A percentile compares a stretch with the other conserved stretches of the same genome.
phyloP scores from a whole-genome alignment of 2,113 vertebrate genomes.

The Anoplopoma fimbria region DNA sequence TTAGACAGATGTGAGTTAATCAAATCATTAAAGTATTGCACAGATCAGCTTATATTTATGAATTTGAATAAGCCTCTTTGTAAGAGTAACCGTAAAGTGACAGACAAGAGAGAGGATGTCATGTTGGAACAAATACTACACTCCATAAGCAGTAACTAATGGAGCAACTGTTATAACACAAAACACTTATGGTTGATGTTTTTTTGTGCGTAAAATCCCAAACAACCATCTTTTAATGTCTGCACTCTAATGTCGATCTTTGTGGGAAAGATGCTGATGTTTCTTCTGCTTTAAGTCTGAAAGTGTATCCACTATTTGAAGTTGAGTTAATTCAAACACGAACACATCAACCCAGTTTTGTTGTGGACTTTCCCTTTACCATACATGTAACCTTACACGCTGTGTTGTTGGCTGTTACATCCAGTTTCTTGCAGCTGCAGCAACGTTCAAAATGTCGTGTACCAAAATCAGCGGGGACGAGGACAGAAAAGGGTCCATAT shows the following conservation, averaged over 20 bases:
- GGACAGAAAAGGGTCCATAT: rapidly evolving
- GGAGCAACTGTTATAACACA: neutral
- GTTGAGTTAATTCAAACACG: neutral
- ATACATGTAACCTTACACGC: neutral
- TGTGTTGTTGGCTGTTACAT: neutral
- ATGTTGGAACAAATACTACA: neutral
- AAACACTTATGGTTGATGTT: neutral
- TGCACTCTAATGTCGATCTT: neutral
- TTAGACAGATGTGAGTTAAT: neutral
- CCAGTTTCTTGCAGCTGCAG: neutral
- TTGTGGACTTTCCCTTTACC: neutral
- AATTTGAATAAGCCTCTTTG: neutral
- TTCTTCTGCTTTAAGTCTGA: neutral
- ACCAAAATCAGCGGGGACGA: neutral
- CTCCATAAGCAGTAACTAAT: neutral
- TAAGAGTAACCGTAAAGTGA: neutral
- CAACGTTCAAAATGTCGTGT: neutral
- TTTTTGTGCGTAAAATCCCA: neutral
- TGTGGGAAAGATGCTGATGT: neutral
- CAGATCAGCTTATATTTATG: neutral
- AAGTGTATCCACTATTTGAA: neutral
- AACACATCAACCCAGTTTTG: neutral
- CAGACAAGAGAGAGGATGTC: neutral
- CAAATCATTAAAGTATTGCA: neutral
- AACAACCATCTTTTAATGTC: neutral